Evolutionary conservation across 1,140 invertebrate species (phyloP).

Genomic region (Araneus ventricosus): DNA sequence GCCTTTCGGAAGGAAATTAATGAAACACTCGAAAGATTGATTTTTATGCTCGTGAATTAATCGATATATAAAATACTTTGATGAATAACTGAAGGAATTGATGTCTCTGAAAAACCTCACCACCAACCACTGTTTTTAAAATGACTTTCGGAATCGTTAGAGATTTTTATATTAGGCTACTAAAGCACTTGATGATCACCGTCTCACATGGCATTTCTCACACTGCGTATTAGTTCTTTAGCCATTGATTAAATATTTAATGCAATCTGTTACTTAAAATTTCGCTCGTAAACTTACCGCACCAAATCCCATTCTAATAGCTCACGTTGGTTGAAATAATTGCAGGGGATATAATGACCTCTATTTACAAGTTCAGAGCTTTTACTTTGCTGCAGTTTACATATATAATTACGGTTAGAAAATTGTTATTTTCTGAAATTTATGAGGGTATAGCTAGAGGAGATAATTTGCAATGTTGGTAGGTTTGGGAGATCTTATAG

Average conservation of each 20-base stretch:
- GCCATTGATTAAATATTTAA: background rate
- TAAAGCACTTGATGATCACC: background rate
- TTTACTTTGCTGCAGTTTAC: background rate
- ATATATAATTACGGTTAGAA: too few species aligned
- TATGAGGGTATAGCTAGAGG: too few species aligned
- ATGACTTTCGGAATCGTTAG: background rate
- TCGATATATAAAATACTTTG: background rate
- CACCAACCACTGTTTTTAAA: background rate
- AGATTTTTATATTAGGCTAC: background rate
- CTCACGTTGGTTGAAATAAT: background rate
- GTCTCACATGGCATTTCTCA: background rate
- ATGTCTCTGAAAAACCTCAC: background rate
- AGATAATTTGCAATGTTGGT: too few species aligned
- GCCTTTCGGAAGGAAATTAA: background rate
- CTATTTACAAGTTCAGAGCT: background rate
- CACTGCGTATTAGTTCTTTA: background rate
- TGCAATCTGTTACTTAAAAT: background rate
- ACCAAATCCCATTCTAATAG: background rate
- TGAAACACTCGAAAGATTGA: background rate
- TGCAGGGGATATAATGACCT: background rate
- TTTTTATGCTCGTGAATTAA: background rate
- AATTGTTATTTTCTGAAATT: too few species aligned
- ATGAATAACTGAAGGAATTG: background rate
- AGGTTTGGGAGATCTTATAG: too few species aligned
- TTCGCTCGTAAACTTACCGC: background rate